Conservation (phyloP, 2,888 invertebrate genomes). For the Papilio protenor region DNA sequence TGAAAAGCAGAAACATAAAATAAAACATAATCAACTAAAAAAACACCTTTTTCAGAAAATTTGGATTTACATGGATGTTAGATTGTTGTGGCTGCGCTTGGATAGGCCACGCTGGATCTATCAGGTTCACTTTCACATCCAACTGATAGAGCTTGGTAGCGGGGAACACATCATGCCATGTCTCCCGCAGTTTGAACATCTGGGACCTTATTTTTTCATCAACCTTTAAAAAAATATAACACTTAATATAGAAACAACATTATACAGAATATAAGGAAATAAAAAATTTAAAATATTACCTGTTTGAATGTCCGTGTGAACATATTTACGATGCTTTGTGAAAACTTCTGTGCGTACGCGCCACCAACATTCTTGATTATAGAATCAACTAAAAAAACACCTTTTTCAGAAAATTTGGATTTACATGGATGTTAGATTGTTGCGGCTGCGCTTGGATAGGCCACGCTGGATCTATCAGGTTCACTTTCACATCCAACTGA, state of each 20-base stretch:
- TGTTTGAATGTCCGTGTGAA: slow-evolving; percentile 97
- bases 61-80: slow-evolving; percentile 97
- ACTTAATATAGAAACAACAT: slow-evolving; percentile 44
- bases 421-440: slow-evolving; percentile 92
- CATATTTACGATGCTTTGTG: slow-evolving; percentile 95
- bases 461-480: slow-evolving; percentile 97
- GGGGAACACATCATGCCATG: slow-evolving; percentile 97
- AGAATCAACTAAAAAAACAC: slow-evolving; percentile 96
- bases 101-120: slow-evolving; percentile 98
- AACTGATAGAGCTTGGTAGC: slow-evolving; percentile 94
- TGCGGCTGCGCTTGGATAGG: slow-evolving; percentile 92
- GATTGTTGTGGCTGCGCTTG: slow-evolving; percentile 87
- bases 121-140: slow-evolving; percentile 93
- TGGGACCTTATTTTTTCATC: slow-evolving; percentile 96
- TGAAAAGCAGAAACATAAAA: too few species aligned
- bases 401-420: slow-evolving; percentile 95
- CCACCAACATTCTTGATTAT: slow-evolving; percentile 98
- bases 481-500: slow-evolving; percentile 94
- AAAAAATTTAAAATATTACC: slow-evolving; percentile 83
- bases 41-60: slow-evolving; percentile 92
- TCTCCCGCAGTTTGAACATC: slow-evolving; percentile 97
- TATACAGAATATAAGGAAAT: neutral
- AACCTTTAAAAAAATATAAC: slow-evolving; percentile 84
- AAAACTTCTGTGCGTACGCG: slow-evolving; percentile 94
- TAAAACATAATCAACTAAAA: too few species aligned